Evolutionary conservation across 2,113 vertebrate species (phyloP).

Genomic region (Phalacrocorax brasilianus): DNA sequence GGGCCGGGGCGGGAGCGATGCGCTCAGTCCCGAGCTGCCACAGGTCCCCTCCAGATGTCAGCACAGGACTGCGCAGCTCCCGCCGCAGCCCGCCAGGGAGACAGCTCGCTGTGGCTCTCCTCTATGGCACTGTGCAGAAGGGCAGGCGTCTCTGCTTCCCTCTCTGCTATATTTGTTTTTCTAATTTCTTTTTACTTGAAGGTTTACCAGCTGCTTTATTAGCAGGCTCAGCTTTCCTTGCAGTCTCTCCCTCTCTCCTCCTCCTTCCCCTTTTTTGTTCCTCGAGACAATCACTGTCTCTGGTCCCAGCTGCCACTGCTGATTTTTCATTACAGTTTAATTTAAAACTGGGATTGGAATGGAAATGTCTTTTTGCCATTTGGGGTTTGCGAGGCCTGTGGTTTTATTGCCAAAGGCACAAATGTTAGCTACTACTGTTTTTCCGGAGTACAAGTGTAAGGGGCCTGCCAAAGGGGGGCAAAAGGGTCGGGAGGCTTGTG

Average conservation of each 20-base stretch:
- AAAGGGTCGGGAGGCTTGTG: not conserved
- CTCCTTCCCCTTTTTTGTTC: conserved; percentile 71
- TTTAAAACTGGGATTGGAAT: conserved; percentile 88
- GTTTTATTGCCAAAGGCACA: conserved; percentile 86
- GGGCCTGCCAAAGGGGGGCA: conserved; percentile 34
- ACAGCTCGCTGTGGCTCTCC: conserved; percentile 30
- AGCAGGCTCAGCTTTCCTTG: conserved; percentile 73
- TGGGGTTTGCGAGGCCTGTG: conserved; percentile 79
- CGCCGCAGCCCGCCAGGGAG: not conserved
- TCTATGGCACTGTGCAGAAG: not conserved
- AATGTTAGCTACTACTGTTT: conserved; percentile 85
- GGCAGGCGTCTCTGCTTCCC: conserved; percentile 63
- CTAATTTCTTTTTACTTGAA: conserved; percentile 82
- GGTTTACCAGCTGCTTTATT: conserved; percentile 85
- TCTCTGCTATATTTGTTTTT: conserved; percentile 78
- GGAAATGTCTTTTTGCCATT: conserved; percentile 85
- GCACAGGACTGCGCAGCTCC: conserved; percentile 31
- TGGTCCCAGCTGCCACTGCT: conserved; percentile 86
- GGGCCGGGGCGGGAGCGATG: rapidly evolving
- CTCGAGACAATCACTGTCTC: conserved; percentile 81
- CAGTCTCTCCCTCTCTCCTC: conserved; percentile 67
- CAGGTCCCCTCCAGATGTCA: conserved; percentile 71
- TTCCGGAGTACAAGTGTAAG: conserved; percentile 71
- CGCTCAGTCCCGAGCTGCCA: not conserved
- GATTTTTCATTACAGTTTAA: conserved; percentile 90